Evolutionary conservation across 2,113 vertebrate genomes (phyloP).

Genomic region (Pituophis catenifer): DNA sequence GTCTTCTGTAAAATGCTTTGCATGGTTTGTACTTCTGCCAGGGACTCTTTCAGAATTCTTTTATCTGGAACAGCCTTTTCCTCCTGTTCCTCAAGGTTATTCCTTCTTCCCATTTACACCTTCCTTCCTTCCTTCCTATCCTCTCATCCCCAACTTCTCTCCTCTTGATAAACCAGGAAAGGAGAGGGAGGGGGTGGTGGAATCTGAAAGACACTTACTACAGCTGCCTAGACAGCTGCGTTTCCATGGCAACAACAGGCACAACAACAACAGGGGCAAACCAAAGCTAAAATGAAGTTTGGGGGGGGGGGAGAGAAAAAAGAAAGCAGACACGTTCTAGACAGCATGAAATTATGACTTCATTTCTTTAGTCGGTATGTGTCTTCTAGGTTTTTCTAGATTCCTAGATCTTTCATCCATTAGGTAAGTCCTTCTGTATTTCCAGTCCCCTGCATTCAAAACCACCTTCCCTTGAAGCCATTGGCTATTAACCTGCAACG

Average conservation of each 20-base stretch:
- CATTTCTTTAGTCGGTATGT: background rate
- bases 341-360: constrained; percentile 21
- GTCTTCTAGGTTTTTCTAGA: background rate
- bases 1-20: background rate
- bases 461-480: background rate
- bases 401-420: background rate
- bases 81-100: background rate
- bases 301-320: background rate
- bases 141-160: background rate
- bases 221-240: constrained; percentile 63
- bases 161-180: constrained; percentile 33
- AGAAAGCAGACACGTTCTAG: background rate
- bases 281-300: constrained; percentile 46
- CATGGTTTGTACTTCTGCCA: background rate
- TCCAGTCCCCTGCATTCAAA: background rate
- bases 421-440: rapidly evolving
- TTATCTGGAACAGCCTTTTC: background rate
- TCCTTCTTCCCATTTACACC: constrained; percentile 30
- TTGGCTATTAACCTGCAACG: constrained; percentile 15
- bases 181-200: background rate
- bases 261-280: constrained; percentile 19
- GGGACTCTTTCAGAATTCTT: background rate
- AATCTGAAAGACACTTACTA: constrained; percentile 57
- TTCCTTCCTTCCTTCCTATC: background rate
- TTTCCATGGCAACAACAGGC: constrained; percentile 58